These are phyloP conservation scores for Achlya flavicornis DNA, from an alignment of 2,888 invertebrate species.

Conservation along the genomic window DNA sequence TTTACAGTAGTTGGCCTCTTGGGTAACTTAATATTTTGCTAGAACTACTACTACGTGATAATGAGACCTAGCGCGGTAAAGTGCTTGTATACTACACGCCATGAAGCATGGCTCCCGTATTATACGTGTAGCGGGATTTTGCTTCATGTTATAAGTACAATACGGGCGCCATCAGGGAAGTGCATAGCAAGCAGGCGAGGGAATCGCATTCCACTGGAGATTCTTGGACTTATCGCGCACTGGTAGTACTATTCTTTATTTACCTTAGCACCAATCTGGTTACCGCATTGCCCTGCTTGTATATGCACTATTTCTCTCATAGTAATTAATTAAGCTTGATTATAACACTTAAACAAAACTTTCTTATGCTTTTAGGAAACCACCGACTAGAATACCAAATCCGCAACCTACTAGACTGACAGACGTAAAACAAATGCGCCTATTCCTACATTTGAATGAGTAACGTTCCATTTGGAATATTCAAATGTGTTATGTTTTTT, in stretches of 20 bases:
- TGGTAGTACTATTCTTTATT: conserved; percentile 22
- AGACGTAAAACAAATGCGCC: conserved; percentile 63
- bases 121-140: no score
- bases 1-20: no score
- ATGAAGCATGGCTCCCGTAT: no score
- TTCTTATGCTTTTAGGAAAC: conserved; percentile 19
- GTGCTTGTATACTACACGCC: no score
- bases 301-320: conserved; percentile 93
- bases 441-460: conserved; percentile 20
- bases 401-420: conserved; percentile 62
- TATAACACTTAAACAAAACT: conserved; percentile 28
- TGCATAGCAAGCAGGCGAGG: no score
- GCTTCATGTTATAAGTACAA: no score
- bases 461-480: conserved; percentile 1
- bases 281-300: conserved; percentile 91
- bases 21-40: no score
- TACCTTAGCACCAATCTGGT: conserved; percentile 80
- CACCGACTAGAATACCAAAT: conserved; percentile 33
- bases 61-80: no score
- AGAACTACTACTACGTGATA: not conserved
- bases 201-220: no score
- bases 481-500: not conserved
- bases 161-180: no score
- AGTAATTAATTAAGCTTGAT: conserved; percentile 46
- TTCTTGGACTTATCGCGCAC: no score